Evolutionary conservation across 2,888 invertebrate species (phyloP).

Genomic region (Apodemia hepburni): DNA sequence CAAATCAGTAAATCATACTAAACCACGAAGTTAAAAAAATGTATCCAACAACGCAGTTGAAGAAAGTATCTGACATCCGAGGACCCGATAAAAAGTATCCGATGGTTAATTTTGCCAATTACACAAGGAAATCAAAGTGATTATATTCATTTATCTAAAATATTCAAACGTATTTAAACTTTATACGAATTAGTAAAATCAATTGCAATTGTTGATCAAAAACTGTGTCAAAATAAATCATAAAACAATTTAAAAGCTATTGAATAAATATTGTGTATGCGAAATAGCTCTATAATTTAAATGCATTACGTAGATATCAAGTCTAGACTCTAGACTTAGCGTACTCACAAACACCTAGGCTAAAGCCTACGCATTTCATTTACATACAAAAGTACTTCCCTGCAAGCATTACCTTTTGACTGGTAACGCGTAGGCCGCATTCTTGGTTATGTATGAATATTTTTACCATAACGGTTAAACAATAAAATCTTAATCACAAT

Average conservation of each 20-base stretch:
- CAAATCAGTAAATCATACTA: too few species aligned
- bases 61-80: too few species aligned
- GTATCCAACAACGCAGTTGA: too few species aligned
- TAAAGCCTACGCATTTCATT: conserved; percentile 70
- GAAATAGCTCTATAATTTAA: conserved; percentile 16
- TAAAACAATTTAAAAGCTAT: conserved; percentile 10
- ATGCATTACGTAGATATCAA: conserved; percentile 27
- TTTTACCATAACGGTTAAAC: conserved; percentile 14
- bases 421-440: conserved; percentile 59
- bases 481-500: not conserved
- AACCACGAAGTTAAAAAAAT: too few species aligned
- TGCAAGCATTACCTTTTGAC: conserved; percentile 53
- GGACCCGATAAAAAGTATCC: too few species aligned
- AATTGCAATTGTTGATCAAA: not conserved
- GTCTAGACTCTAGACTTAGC: conserved; percentile 47
- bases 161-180: not conserved
- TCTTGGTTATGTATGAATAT: conserved; percentile 23
- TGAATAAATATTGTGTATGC: conserved; percentile 14
- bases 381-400: conserved; percentile 77
- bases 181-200: not conserved
- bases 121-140: too few species aligned
- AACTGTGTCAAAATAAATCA: conserved; percentile 12
- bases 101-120: too few species aligned
- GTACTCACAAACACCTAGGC: conserved; percentile 44
- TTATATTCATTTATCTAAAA: too few species aligned